phyloP scores from a whole-genome alignment of 2,888 invertebrate genomes.

The Sepiola atlantica region DNA sequence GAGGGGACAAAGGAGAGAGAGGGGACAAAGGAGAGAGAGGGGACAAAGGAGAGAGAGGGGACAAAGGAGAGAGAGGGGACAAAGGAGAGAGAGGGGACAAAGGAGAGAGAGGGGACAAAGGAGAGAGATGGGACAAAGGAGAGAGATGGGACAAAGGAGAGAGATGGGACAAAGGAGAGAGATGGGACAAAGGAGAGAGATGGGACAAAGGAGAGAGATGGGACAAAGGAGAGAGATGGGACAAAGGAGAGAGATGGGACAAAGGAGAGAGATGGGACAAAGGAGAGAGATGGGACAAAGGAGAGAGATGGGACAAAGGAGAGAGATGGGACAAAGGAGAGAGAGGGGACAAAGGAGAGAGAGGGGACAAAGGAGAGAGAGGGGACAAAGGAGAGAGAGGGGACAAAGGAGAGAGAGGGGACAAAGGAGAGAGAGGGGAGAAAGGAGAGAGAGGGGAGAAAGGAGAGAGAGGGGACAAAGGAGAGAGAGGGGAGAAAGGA shows the following conservation, averaged over 20 bases:
- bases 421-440: constrained; percentile 4
- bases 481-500: not conserved
- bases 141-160: constrained; percentile 1
- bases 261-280: constrained; percentile 49
- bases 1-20: not conserved
- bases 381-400: not conserved
- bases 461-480: constrained; percentile 35
- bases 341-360: not conserved
- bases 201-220: constrained; percentile 50
- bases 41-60: constrained; percentile 34
- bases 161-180: constrained; percentile 46
- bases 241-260: constrained; percentile 51
- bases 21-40: not conserved
- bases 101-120: constrained; percentile 43
- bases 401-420: constrained; percentile 45
- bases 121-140: constrained; percentile 38
- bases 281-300: constrained; percentile 47
- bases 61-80: constrained; percentile 46
- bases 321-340: not conserved
- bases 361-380: not conserved
- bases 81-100: constrained; percentile 44
- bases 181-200: constrained; percentile 47
- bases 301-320: not conserved
- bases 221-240: constrained; percentile 49
- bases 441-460: constrained; percentile 36